These are phyloP conservation scores for Labrus mixtus DNA, from an alignment of 2,113 vertebrate species.

Conservation along the genomic window DNA sequence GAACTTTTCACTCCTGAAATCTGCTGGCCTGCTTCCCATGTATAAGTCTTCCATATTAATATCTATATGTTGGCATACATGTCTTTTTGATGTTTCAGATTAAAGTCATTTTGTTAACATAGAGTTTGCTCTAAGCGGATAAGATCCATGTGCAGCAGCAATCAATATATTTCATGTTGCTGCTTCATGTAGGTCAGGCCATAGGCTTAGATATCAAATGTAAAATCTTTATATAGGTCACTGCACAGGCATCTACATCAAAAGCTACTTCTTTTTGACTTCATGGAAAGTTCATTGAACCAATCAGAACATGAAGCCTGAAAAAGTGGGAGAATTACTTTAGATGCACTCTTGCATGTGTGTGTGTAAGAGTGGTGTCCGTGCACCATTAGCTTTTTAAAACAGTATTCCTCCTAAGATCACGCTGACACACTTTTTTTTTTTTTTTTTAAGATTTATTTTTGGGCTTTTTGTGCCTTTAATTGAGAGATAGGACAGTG, in stretches of 20 bases:
- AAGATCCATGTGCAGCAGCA: conserved; percentile 29
- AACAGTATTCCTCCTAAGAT: neutral
- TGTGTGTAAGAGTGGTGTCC: neutral
- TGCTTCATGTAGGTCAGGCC: conserved; percentile 34
- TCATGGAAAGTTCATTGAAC: neutral
- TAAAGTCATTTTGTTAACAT: conserved; percentile 25
- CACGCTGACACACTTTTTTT: neutral
- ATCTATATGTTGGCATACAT: conserved; percentile 11
- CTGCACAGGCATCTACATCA: neutral
- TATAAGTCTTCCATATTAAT: conserved; percentile 12
- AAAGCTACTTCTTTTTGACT: neutral
- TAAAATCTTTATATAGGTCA: conserved; percentile 29
- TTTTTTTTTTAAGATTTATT: too few species aligned
- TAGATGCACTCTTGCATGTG: neutral
- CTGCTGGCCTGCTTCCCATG: neutral
- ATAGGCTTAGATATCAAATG: conserved; percentile 30
- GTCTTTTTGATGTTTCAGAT: conserved; percentile 45
- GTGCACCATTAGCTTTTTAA: neutral
- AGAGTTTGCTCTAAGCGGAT: conserved; percentile 42
- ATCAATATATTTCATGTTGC: conserved; percentile 44
- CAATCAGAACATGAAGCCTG: neutral
- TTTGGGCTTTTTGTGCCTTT: too few species aligned
- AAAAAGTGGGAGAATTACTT: neutral
- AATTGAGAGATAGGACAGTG: too few species aligned
- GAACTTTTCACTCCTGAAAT: conserved; percentile 1